phyloP scores from a whole-genome alignment of 1,140 invertebrate species.

The Drosophila subpulchrella region DNA sequence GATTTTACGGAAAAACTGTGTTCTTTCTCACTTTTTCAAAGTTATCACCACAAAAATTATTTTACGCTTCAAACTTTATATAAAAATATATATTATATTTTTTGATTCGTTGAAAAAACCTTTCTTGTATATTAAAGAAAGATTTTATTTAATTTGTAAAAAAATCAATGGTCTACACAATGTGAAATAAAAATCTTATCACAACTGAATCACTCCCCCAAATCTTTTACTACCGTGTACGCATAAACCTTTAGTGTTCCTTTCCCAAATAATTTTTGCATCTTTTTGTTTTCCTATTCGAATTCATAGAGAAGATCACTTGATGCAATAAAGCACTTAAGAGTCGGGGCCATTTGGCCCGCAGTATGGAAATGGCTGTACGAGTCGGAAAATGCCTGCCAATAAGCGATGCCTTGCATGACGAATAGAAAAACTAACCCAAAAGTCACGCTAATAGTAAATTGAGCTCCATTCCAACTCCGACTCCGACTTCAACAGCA shows the following conservation, averaged over 20 bases:
- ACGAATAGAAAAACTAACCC: slow-evolving; percentile 82
- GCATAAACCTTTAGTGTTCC: slow-evolving; percentile 29
- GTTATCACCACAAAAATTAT: neutral
- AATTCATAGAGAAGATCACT: slow-evolving; percentile 73
- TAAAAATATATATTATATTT: too few species aligned
- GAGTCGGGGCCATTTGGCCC: slow-evolving; percentile 57
- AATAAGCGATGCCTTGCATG: slow-evolving; percentile 79
- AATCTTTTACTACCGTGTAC: slow-evolving; percentile 4
- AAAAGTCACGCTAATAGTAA: slow-evolving; percentile 83
- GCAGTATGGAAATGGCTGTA: slow-evolving; percentile 41
- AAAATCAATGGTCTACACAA: neutral
- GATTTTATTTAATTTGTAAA: too few species aligned
- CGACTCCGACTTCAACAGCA: slow-evolving; percentile 34
- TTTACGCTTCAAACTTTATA: too few species aligned
- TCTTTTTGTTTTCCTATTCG: slow-evolving; percentile 23
- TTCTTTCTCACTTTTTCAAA: neutral
- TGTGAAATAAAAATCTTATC: neutral
- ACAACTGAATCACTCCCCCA: neutral
- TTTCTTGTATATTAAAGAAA: too few species aligned
- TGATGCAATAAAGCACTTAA: slow-evolving; percentile 77
- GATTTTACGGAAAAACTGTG: neutral
- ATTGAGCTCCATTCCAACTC: slow-evolving; percentile 69
- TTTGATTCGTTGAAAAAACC: too few species aligned
- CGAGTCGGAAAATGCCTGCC: slow-evolving; percentile 36
- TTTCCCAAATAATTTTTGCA: slow-evolving; percentile 10